These are phyloP conservation scores for Drosophila mettleri DNA, from an alignment of 2,888 invertebrate genomes.

Conservation along the genomic window DNA sequence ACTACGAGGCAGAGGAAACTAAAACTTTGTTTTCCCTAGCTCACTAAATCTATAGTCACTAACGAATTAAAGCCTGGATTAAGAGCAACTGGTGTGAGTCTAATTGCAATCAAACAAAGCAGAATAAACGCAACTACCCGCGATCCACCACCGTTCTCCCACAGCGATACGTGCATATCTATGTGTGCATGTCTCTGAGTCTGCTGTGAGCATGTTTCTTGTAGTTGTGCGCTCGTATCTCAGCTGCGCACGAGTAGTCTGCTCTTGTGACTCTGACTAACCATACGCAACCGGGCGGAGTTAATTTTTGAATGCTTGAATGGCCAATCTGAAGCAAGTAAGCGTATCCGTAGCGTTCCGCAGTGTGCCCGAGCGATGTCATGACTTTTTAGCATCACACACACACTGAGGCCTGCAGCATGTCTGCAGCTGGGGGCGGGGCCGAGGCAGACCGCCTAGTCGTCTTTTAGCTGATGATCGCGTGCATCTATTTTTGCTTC, in stretches of 20 bases:
- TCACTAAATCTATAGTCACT: background rate
- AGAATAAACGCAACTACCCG: background rate
- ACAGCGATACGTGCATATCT: slow-evolving; percentile 7
- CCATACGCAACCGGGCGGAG: slow-evolving; percentile 84
- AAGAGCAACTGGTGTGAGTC: background rate
- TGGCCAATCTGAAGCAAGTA: slow-evolving; percentile 85
- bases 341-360: slow-evolving; percentile 84
- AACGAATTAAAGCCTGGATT: too few relatives aligned
- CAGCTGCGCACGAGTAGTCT: slow-evolving; percentile 76
- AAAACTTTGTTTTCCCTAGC: background rate
- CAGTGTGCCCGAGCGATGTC: slow-evolving; percentile 82
- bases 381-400: slow-evolving; percentile 79
- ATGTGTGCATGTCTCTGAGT: slow-evolving; percentile 9
- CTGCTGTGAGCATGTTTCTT: slow-evolving; percentile 26
- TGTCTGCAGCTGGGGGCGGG: slow-evolving; percentile 72
- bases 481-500: slow-evolving; percentile 79
- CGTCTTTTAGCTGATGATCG: slow-evolving; percentile 51
- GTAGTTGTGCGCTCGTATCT: slow-evolving; percentile 58
- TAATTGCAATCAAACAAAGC: background rate
- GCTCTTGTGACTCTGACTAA: slow-evolving; percentile 75
- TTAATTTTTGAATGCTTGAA: slow-evolving; percentile 85
- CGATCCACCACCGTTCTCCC: slow-evolving; percentile 27
- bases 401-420: slow-evolving; percentile 22
- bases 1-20: too few relatives aligned
- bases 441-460: slow-evolving; percentile 61